Percentiles rank a stretch among this genome's conserved stretches.
Conservation (phyloP, 2,888 invertebrate species). For the Cancer borealis region DNA sequence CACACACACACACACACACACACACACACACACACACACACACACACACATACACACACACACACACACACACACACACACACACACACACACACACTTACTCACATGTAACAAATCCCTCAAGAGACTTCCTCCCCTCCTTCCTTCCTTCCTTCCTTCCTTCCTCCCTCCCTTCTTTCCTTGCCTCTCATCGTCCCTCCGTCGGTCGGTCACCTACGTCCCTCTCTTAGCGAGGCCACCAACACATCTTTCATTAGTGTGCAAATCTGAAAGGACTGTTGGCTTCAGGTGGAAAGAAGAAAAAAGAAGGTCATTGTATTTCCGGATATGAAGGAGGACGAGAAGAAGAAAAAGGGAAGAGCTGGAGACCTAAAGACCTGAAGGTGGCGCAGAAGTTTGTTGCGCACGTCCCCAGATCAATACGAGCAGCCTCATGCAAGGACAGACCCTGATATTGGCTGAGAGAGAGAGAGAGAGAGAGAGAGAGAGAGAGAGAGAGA, state of each 20-base stretch:
- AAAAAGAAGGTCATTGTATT: background rate
- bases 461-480: constrained; percentile 32
- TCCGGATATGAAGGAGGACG: background rate
- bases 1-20: constrained; percentile 4
- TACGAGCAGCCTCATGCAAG: constrained; percentile 24
- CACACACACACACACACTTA: no score
- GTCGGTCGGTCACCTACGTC: background rate
- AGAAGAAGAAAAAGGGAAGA: constrained; percentile 7
- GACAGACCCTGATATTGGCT: constrained; percentile 31
- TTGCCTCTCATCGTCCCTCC: background rate
- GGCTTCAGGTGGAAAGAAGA: background rate
- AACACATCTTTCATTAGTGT: background rate
- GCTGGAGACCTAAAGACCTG: constrained; percentile 28
- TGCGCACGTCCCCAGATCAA: constrained; percentile 39
- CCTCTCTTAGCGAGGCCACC: background rate
- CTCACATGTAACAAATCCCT: no score
- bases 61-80: no score
- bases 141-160: background rate
- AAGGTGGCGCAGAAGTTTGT: constrained; percentile 36
- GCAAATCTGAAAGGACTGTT: background rate
- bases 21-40: no score
- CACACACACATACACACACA: no score
- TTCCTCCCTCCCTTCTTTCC: background rate
- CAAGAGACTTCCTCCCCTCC: background rate
- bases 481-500: constrained; percentile 32